Percentiles rank a stretch among this genome's conserved stretches.
These are phyloP conservation scores for Lysandra coridon DNA, from an alignment of 2,888 invertebrate species.

Conservation along the genomic window DNA sequence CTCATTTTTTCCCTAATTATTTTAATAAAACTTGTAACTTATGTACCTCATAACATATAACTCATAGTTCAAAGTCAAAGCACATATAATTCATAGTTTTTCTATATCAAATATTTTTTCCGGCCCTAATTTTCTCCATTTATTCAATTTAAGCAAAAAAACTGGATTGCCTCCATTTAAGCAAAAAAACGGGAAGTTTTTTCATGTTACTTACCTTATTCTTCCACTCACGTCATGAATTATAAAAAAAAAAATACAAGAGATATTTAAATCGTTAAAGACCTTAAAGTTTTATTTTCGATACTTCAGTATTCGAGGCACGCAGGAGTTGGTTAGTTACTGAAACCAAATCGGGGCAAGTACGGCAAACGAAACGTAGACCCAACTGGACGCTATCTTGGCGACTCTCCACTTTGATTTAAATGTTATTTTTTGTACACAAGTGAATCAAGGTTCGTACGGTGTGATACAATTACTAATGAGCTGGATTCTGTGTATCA, in stretches of 20 bases:
- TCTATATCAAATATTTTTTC: no score
- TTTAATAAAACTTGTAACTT: no score
- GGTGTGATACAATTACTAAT: constrained; percentile 21
- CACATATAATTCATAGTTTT: no score
- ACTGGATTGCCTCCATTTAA: no score
- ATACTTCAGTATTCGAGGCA: constrained; percentile 55
- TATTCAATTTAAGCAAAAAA: no score
- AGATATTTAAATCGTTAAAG: neutral
- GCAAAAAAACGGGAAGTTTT: no score
- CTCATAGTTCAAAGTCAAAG: no score
- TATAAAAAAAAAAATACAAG: neutral
- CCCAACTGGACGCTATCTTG: constrained; percentile 54
- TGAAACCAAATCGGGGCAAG: constrained; percentile 72
- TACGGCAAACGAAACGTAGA: constrained; percentile 64
- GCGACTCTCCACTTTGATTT: constrained; percentile 67
- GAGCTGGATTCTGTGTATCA: neutral
- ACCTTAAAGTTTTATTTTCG: constrained; percentile 4
- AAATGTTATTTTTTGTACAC: constrained; percentile 59
- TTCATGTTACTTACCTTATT: no score
- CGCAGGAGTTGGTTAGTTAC: constrained; percentile 66
- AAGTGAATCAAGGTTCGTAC: constrained; percentile 41
- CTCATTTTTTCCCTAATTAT: no score
- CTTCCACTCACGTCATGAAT: neutral
- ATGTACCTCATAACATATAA: no score
- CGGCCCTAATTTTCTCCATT: no score